Conservation (phyloP, 2,888 invertebrate genomes). For the Apantesis nais region DNA sequence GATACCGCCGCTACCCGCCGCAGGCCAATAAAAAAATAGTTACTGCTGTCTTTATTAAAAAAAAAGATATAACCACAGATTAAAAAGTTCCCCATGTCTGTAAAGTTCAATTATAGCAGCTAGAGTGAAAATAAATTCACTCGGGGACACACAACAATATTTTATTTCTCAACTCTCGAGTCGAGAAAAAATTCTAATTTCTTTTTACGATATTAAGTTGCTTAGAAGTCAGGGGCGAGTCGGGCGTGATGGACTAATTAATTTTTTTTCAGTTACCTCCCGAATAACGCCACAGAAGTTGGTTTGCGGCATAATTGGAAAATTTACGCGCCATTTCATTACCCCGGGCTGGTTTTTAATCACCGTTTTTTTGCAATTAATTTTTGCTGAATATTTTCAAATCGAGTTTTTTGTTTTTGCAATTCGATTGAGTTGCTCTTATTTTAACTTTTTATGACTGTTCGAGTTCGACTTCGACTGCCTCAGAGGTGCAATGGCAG, state of each 20-base stretch:
- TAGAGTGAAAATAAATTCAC: slow-evolving; percentile 49
- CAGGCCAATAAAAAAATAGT: slow-evolving; percentile 41
- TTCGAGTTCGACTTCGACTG: too few relatives aligned
- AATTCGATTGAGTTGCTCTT: neutral
- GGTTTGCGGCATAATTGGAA: slow-evolving; percentile 73
- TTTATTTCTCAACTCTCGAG: slow-evolving; percentile 44
- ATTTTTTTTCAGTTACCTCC: slow-evolving; percentile 71
- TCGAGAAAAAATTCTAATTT: slow-evolving; percentile 47
- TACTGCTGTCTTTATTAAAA: slow-evolving; percentile 36
- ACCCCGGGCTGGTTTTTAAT: slow-evolving; percentile 67
- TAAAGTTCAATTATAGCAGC: slow-evolving; percentile 44
- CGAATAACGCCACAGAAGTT: slow-evolving; percentile 54
- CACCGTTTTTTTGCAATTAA: slow-evolving; percentile 59
- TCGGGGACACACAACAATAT: slow-evolving; percentile 45
- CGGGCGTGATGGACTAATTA: slow-evolving; percentile 74
- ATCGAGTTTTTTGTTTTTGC: slow-evolving; percentile 12
- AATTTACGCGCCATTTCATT: slow-evolving; percentile 76
- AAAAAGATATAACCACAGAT: slow-evolving; percentile 45
- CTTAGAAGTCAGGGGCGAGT: slow-evolving; percentile 51
- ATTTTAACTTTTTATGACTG: neutral
- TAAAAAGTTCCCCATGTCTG: slow-evolving; percentile 48
- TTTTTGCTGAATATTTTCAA: slow-evolving; percentile 30
- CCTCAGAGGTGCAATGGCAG: too few relatives aligned
- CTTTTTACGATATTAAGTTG: slow-evolving; percentile 50
- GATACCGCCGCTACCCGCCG: slow-evolving; percentile 22